A percentile compares a stretch with the other conserved stretches of the same genome.
phyloP scores from a whole-genome alignment of 1,140 invertebrate genomes.

The Drosophila setifemur region DNA sequence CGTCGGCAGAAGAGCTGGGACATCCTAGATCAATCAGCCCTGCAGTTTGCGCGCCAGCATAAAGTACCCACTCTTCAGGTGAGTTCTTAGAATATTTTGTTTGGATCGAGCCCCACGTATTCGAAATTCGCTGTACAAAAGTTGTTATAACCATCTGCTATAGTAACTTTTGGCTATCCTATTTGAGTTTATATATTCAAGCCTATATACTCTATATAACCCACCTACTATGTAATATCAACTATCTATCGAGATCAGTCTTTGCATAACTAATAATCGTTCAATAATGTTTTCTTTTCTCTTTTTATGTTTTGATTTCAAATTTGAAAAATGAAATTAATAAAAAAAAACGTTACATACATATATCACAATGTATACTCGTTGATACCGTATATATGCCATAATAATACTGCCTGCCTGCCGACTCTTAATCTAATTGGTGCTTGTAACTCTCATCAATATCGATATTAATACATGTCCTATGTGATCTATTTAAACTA shows the following conservation, averaged over 20 bases:
- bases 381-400: slow-evolving; percentile 38
- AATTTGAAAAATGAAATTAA: slow-evolving; percentile 21
- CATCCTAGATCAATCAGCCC: slow-evolving; percentile 91
- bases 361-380: slow-evolving; percentile 69
- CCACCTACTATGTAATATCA: slow-evolving; percentile 49
- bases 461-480: slow-evolving; percentile 33
- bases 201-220: slow-evolving; percentile 34
- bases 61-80: slow-evolving; percentile 89
- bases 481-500: slow-evolving; percentile 9
- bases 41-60: slow-evolving; percentile 87
- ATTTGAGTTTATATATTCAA: slow-evolving; percentile 49
- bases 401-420: slow-evolving; percentile 68
- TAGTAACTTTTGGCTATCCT: slow-evolving; percentile 76
- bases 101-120: slow-evolving; percentile 7
- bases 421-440: slow-evolving; percentile 74
- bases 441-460: slow-evolving; percentile 73
- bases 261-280: slow-evolving; percentile 76
- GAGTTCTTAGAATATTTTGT: slow-evolving; percentile 31
- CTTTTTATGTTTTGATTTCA: slow-evolving; percentile 71
- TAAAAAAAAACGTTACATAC: slow-evolving; percentile 56
- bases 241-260: slow-evolving; percentile 62
- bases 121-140: slow-evolving; percentile 67
- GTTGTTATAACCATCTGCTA: slow-evolving; percentile 77
- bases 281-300: slow-evolving; percentile 77
- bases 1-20: slow-evolving; percentile 97